phyloP scores from a whole-genome alignment of 2,797 vertebrate genomes.

The Cirrhinus molitorella region DNA sequence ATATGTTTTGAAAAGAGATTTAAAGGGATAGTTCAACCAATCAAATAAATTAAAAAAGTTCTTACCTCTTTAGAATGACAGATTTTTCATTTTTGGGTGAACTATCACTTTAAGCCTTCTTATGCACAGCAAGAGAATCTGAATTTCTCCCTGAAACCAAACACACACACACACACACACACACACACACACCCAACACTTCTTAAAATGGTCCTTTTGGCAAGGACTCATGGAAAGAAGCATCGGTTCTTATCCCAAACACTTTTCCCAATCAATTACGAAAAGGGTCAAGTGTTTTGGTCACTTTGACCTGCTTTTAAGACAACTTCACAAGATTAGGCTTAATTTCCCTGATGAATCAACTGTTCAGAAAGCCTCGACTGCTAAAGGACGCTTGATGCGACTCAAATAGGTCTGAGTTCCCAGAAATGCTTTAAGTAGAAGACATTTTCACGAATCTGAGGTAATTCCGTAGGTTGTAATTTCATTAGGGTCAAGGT shows the following conservation, averaged over 20 bases:
- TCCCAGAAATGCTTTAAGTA: conserved; percentile 12
- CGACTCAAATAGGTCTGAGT: not conserved
- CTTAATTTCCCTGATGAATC: conserved; percentile 23
- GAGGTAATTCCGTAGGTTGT: not conserved
- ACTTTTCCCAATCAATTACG: not conserved
- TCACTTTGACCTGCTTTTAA: conserved; percentile 28
- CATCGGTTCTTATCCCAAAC: not conserved
- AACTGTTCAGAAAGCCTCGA: conserved; percentile 29
- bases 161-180: not conserved
- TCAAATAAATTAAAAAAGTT: too few species aligned
- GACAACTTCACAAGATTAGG: conserved; percentile 7
- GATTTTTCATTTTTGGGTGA: too few species aligned
- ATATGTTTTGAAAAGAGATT: not conserved
- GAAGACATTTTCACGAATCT: conserved; percentile 1
- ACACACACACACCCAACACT: not conserved
- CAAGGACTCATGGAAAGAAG: not conserved
- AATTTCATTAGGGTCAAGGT: conserved; percentile 27
- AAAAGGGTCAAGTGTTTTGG: conserved; percentile 15
- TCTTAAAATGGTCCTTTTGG: conserved; percentile 16
- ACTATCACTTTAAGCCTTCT: not conserved
- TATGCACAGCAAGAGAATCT: not conserved
- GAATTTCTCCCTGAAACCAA: not conserved
- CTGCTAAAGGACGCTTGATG: conserved; percentile 13
- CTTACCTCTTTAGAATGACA: too few species aligned
- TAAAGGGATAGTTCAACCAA: too few species aligned